phyloP scores from a whole-genome alignment of 2,888 invertebrate species.

The Allygus modestus region DNA sequence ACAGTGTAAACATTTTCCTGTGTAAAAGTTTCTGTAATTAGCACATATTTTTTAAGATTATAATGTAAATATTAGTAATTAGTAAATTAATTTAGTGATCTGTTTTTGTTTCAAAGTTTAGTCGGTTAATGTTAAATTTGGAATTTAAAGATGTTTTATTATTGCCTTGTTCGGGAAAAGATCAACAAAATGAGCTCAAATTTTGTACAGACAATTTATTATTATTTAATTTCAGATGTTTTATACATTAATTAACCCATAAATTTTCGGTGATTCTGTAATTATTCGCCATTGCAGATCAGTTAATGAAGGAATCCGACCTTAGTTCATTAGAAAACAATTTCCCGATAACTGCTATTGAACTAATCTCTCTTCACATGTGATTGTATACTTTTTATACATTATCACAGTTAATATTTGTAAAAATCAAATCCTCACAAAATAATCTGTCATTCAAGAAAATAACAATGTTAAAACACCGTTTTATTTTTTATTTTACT shows the following conservation, averaged over 20 bases:
- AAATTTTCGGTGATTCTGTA: neutral
- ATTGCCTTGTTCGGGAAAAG: neutral
- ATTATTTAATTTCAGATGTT: neutral
- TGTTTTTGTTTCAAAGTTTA: constrained; percentile 14
- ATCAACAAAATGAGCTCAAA: constrained; percentile 33
- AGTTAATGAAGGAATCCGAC: neutral
- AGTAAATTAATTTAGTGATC: neutral
- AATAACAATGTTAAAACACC: neutral
- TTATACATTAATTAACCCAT: neutral
- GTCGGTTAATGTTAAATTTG: constrained; percentile 7
- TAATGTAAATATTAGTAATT: constrained; percentile 11
- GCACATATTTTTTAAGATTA: constrained; percentile 17
- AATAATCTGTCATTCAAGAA: neutral
- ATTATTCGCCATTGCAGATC: neutral
- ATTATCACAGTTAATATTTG: neutral
- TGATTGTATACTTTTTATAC: neutral
- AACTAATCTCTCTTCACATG: neutral
- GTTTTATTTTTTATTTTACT: neutral
- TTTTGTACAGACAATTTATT: neutral
- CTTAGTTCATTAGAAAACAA: neutral
- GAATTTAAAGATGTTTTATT: neutral
- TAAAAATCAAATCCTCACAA: constrained; percentile 2
- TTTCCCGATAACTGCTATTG: neutral
- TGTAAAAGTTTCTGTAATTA: neutral
- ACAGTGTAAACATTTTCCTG: neutral